These are phyloP conservation scores for Schizotus pectinicornis DNA, from an alignment of 2,888 invertebrate genomes.

Conservation along the genomic window DNA sequence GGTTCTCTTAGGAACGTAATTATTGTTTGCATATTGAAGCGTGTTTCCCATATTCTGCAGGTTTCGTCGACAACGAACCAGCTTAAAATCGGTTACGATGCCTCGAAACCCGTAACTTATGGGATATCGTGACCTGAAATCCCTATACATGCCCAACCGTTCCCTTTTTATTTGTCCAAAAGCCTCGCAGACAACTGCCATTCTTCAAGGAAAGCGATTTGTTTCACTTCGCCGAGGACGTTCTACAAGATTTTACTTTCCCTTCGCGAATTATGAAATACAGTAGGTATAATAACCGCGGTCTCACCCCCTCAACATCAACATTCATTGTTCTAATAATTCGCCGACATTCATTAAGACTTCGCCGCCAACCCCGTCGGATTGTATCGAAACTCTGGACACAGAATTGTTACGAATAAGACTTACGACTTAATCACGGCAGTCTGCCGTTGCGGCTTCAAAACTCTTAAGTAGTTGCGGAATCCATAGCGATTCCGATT, in stretches of 20 bases:
- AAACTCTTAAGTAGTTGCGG: too few species aligned
- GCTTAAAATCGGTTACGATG: conserved; percentile 75
- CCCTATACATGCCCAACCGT: background rate
- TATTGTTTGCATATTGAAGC: conserved; percentile 5
- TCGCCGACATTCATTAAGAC: too few species aligned
- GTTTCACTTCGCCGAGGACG: conserved; percentile 18
- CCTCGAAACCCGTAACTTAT: conserved; percentile 88
- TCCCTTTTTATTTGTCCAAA: conserved; percentile 5
- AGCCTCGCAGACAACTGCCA: background rate
- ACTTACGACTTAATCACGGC: too few species aligned
- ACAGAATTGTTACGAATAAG: too few species aligned
- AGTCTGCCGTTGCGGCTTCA: too few species aligned
- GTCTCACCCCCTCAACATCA: too few species aligned
- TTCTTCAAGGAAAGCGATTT: conserved; percentile 6
- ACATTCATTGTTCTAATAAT: too few species aligned
- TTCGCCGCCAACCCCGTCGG: too few species aligned
- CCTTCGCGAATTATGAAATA: conserved; percentile 19
- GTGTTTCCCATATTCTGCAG: conserved; percentile 80
- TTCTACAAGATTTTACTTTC: conserved; percentile 11
- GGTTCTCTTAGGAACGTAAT: too few species aligned
- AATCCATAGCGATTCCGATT: too few species aligned
- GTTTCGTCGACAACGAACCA: conserved; percentile 98
- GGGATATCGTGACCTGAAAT: conserved; percentile 55
- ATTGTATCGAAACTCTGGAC: too few species aligned
- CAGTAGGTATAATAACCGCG: background rate